These are phyloP conservation scores for Pseudoips prasinana DNA, from an alignment of 2,888 invertebrate genomes.

Conservation along the genomic window DNA sequence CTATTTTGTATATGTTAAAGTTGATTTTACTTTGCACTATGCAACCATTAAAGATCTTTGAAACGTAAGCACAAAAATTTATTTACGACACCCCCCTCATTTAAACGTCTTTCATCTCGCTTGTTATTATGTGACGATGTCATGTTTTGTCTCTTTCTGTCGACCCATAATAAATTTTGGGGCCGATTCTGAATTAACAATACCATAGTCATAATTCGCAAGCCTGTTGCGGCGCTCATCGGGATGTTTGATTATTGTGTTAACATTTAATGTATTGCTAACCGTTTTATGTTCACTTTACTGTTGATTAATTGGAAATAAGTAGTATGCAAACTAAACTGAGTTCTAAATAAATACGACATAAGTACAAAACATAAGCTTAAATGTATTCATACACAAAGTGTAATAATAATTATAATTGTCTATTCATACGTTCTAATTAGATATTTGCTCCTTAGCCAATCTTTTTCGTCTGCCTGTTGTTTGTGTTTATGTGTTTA, in stretches of 20 bases:
- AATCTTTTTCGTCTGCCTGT: too few species aligned
- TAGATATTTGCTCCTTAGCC: too few species aligned
- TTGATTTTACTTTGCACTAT: constrained; percentile 23
- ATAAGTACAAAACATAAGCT: too few species aligned
- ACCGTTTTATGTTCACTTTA: constrained; percentile 23
- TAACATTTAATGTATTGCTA: constrained; percentile 36
- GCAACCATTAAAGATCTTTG: constrained; percentile 51
- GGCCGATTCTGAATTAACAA: constrained; percentile 70
- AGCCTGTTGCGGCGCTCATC: constrained; percentile 57
- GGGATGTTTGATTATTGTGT: constrained; percentile 49
- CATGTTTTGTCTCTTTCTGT: constrained; percentile 45
- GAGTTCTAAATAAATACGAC: too few species aligned
- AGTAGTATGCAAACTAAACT: too few species aligned
- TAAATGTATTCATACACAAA: too few species aligned
- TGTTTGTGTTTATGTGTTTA: too few species aligned
- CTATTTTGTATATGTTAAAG: constrained; percentile 23
- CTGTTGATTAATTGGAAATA: constrained; percentile 5
- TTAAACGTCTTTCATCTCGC: constrained; percentile 55
- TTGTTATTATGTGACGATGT: constrained; percentile 34
- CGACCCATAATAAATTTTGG: constrained; percentile 62
- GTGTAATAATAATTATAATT: too few species aligned
- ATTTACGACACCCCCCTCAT: constrained; percentile 74
- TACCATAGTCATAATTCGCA: constrained; percentile 65
- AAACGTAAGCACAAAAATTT: constrained; percentile 61
- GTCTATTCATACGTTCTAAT: too few species aligned